Percentiles rank a stretch among this genome's conserved stretches.
Evolutionary conservation across 2,113 vertebrate species (phyloP).

Genomic region (Eulacestoma nigropectus): DNA sequence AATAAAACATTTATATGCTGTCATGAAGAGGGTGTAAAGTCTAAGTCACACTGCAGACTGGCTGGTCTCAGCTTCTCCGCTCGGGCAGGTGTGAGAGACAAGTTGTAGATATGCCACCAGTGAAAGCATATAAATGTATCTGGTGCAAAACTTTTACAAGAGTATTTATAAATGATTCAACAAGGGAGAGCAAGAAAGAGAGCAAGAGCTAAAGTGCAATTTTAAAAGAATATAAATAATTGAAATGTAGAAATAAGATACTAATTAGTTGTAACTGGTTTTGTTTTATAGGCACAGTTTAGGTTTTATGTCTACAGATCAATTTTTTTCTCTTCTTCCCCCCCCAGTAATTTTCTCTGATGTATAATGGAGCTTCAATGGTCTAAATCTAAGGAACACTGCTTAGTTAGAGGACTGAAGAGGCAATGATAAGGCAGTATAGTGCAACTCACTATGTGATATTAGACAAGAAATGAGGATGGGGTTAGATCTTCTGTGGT

Average conservation of each 20-base stretch:
- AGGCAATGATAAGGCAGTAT: slow-evolving; percentile 62
- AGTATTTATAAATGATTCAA: slow-evolving; percentile 57
- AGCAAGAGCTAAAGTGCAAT: slow-evolving; percentile 76
- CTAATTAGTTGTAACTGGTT: slow-evolving; percentile 65
- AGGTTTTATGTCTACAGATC: slow-evolving; percentile 61
- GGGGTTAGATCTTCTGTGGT: slow-evolving; percentile 32
- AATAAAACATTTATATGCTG: slow-evolving; percentile 67
- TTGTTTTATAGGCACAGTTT: slow-evolving; percentile 69
- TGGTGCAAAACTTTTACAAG: slow-evolving; percentile 61
- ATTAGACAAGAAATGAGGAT: slow-evolving; percentile 51
- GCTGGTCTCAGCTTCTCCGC: slow-evolving; percentile 42
- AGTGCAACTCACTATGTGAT: slow-evolving; percentile 70
- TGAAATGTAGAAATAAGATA: slow-evolving; percentile 68
- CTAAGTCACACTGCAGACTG: slow-evolving; percentile 32
- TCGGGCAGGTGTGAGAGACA: slow-evolving; percentile 44
- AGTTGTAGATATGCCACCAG: slow-evolving; percentile 54
- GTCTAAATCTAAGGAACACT: slow-evolving; percentile 59
- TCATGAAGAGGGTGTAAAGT: slow-evolving; percentile 36
- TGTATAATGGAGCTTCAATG: slow-evolving; percentile 49
- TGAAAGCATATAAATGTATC: slow-evolving; percentile 51
- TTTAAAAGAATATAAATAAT: slow-evolving; percentile 80
- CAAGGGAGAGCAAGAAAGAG: slow-evolving; percentile 17
- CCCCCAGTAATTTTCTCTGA: slow-evolving; percentile 52
- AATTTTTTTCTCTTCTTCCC: slow-evolving; percentile 57
- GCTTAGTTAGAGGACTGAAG: slow-evolving; percentile 58